These are phyloP conservation scores for Pristionchus japonicus DNA, from an alignment of 2,888 invertebrate genomes.

Conservation along the genomic window DNA sequence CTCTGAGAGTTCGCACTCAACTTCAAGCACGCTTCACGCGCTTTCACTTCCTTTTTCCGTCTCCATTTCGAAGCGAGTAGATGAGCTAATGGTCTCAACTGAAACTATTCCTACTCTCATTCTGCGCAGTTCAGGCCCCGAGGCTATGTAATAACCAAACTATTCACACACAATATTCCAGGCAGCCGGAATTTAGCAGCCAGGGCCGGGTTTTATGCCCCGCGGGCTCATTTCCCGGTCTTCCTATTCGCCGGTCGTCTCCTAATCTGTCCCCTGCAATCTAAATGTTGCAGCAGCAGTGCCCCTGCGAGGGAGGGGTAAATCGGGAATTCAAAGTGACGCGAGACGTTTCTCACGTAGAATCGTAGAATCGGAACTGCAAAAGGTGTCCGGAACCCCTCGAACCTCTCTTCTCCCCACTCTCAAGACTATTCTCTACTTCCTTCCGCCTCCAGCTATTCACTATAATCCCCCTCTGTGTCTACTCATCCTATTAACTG, in stretches of 20 bases:
- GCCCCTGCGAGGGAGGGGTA: too few relatives aligned
- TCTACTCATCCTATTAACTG: conserved; percentile 10
- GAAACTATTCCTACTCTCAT: background rate
- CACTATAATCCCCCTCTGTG: background rate
- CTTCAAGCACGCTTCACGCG: background rate
- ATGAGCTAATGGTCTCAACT: background rate
- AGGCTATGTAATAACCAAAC: conserved; percentile 10
- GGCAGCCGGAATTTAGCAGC: background rate
- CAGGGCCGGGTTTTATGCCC: conserved; percentile 29
- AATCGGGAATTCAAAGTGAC: background rate
- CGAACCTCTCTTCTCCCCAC: background rate
- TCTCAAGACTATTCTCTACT: background rate
- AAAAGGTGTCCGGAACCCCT: background rate
- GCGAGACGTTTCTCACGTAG: background rate
- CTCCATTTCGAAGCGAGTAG: background rate
- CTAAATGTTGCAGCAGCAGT: background rate
- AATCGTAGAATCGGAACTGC: too few relatives aligned
- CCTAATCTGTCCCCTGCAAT: background rate
- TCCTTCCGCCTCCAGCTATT: background rate
- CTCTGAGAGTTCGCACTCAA: background rate
- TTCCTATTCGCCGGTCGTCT: background rate
- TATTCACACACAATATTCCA: background rate
- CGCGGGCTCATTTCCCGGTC: conserved; percentile 33
- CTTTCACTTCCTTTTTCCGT: background rate
- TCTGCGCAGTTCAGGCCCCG: background rate